A percentile compares a stretch with the other conserved stretches of the same genome.
phyloP scores from a whole-genome alignment of 2,888 invertebrate genomes.

The Phalangium opilio region DNA sequence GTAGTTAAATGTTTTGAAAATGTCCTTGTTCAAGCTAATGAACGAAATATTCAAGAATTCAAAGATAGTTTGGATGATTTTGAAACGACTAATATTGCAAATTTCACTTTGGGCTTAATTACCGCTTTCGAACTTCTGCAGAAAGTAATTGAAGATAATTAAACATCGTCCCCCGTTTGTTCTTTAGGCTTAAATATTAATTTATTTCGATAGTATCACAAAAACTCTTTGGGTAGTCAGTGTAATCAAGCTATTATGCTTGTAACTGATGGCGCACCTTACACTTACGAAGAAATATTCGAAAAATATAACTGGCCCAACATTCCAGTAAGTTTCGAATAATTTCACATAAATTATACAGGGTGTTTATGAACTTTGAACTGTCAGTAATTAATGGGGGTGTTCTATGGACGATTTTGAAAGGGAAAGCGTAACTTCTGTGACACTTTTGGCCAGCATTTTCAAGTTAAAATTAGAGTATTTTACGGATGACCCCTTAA shows the following conservation, averaged over 20 bases:
- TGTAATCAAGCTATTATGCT: conserved; percentile 99
- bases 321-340: conserved; percentile 25
- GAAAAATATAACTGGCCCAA: conserved; percentile 84
- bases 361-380: too few relatives aligned
- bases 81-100: conserved; percentile 60
- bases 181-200: background rate
- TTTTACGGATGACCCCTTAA: too few relatives aligned
- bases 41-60: conserved; percentile 45
- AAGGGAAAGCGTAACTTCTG: too few relatives aligned
- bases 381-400: too few relatives aligned
- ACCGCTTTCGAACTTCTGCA: conserved; percentile 67
- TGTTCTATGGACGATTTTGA: too few relatives aligned
- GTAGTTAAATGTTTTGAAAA: conserved; percentile 72
- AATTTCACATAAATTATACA: too few relatives aligned
- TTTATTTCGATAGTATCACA: conserved; percentile 15
- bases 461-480: too few relatives aligned
- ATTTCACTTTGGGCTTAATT: conserved; percentile 62
- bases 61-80: conserved; percentile 50
- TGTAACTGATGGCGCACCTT: conserved; percentile 95
- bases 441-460: too few relatives aligned
- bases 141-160: conserved; percentile 39
- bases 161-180: background rate
- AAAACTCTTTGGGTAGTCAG: conserved; percentile 52
- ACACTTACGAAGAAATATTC: conserved; percentile 83
- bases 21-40: conserved; percentile 67